A percentile compares a stretch with the other conserved stretches of the same genome.
These are phyloP conservation scores for Sinelater perroti DNA, from an alignment of 2,888 invertebrate species.

Conservation along the genomic window DNA sequence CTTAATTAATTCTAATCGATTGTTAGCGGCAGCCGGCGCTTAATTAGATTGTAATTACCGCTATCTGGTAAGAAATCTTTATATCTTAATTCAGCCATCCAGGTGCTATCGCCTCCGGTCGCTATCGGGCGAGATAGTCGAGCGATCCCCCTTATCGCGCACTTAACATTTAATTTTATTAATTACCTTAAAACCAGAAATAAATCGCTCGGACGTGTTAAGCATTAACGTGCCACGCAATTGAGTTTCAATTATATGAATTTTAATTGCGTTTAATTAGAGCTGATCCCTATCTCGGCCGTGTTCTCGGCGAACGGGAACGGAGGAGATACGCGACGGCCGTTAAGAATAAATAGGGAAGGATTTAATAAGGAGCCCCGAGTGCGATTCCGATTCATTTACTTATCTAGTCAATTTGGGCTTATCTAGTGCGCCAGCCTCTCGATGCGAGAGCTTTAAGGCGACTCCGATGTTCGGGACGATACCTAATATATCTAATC, in stretches of 20 bases:
- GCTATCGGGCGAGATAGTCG: constrained; percentile 32
- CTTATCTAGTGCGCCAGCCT: constrained; percentile 31
- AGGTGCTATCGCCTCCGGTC: constrained; percentile 29
- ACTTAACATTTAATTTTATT: constrained; percentile 35
- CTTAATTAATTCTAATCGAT: constrained; percentile 31
- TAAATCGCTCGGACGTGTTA: constrained; percentile 30
- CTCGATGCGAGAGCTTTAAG: constrained; percentile 25
- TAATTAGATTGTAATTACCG: constrained; percentile 35
- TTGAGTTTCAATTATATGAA: constrained; percentile 37
- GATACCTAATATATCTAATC: constrained; percentile 31
- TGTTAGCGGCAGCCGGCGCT: constrained; percentile 16
- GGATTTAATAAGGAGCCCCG: constrained; percentile 24
- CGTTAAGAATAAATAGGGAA: constrained; percentile 25
- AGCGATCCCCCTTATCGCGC: constrained; percentile 27
- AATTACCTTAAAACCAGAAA: constrained; percentile 34
- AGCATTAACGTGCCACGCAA: constrained; percentile 32
- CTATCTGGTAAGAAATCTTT: constrained; percentile 37
- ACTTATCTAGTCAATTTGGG: constrained; percentile 39
- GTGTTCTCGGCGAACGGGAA: constrained; percentile 23
- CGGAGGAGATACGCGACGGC: constrained; percentile 19
- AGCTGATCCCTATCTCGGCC: constrained; percentile 30
- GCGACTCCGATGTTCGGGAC: constrained; percentile 25
- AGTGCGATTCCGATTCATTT: constrained; percentile 38
- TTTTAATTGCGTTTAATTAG: constrained; percentile 37
- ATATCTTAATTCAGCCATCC: constrained; percentile 41